Evolutionary conservation across 2,797 vertebrate species (phyloP), one percentile per base, ranked within the genome.

Genomic region (Ibycter americanus): DNA sequence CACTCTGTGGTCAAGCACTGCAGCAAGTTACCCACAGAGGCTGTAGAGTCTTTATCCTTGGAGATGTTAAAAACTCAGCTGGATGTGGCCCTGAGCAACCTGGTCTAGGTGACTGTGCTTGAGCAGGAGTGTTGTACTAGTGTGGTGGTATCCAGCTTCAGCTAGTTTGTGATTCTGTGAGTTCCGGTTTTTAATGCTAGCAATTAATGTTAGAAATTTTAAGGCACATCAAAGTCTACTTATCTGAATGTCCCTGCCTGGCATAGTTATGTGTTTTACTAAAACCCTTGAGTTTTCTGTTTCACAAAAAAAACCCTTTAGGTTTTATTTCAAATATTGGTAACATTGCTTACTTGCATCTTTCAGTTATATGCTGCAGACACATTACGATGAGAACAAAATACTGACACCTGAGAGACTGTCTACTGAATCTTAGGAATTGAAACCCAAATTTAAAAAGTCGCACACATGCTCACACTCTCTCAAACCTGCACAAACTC

Each of bases 81-180:
- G 40, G 40, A 42, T 15, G 40, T 42, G 15, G 40, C 40, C 40
- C 15, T 42, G 40, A 42, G 40, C 40, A 42, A 16, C 40, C 40
- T 16, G 40, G 15, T 42, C 40, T 42, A 42, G 40, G 15, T 42
- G 40, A 42, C 40, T 42, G 12, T 38, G 22, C 20, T 55, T 66
- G 18, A 71, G 25, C 40, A 26, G 11, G 1, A 2, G 11, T 1
- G 1, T 29, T 59, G 34, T 8, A 34, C 44, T 36, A n/a, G 15
- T 40, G 38, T n/a, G 26, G 18, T 65, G 18, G 11, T 16, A 55
- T 29, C 26, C 46, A 54, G 19, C 56, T 68, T 59, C 23, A 89
- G 20, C 21, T 23, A 32, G 22, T 29, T 12, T 54, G n/a, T 68
- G 46, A 36, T 59, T 59, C 32, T 55, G 38, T 23, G 34, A 44